Conservation (phyloP, 2,113 vertebrate species). For the Phrynosoma blainvillii region DNA sequence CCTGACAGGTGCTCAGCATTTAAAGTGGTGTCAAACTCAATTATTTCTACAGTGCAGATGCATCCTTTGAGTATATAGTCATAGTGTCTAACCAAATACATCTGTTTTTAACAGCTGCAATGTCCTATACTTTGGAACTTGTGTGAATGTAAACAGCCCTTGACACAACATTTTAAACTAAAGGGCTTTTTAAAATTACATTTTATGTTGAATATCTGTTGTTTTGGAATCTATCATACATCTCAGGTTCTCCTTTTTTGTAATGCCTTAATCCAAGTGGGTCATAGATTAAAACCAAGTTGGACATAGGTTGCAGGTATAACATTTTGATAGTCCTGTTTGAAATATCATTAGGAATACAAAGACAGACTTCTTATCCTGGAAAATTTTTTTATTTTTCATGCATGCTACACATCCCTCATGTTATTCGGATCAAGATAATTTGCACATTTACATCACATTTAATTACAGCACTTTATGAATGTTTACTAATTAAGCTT, state of each 20-base stretch:
- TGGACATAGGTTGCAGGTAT: not conserved
- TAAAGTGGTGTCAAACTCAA: too few species aligned
- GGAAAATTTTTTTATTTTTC: not conserved
- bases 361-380: not conserved
- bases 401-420: constrained; percentile 22
- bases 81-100: too few species aligned
- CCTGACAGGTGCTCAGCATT: too few species aligned
- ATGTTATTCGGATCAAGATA: constrained; percentile 1
- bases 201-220: not conserved
- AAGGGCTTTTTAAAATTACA: too few species aligned
- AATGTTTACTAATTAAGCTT: constrained; percentile 46
- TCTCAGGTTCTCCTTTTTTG: not conserved
- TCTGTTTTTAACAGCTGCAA: not conserved
- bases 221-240: not conserved
- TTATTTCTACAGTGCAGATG: too few species aligned
- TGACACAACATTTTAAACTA: not conserved
- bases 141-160: too few species aligned
- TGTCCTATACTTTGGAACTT: not conserved
- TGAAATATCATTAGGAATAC: not conserved
- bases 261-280: not conserved
- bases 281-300: not conserved
- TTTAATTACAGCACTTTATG: constrained; percentile 37
- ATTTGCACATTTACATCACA: constrained; percentile 32
- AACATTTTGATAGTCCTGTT: not conserved
- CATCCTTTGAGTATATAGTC: too few species aligned